Evolutionary conservation across 2,797 vertebrate species (phyloP).

Genomic region (Mycteria americana): DNA sequence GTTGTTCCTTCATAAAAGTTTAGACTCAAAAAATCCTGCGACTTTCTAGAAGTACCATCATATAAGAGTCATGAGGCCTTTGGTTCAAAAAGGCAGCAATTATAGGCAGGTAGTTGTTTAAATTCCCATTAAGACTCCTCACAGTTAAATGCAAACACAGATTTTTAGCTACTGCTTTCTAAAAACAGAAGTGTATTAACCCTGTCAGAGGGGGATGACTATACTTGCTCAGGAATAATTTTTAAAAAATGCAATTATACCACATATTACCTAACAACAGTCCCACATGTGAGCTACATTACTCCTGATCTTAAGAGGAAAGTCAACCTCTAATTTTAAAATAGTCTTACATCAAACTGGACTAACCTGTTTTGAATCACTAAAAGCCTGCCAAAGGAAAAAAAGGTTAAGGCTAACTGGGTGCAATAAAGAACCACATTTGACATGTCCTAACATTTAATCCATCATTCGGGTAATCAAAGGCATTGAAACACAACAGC

Average conservation of each 20-base stretch:
- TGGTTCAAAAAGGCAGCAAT: background rate
- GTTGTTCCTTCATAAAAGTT: background rate
- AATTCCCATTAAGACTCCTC: background rate
- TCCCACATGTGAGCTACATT: background rate
- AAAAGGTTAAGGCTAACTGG: background rate
- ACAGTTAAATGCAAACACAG: background rate
- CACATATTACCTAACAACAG: background rate
- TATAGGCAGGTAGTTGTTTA: background rate
- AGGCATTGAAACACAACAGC: background rate
- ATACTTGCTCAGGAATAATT: background rate
- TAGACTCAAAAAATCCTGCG: background rate
- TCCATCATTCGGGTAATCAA: slow-evolving; percentile 10
- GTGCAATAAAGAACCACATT: background rate
- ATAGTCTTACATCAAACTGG: background rate
- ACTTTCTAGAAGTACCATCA: background rate
- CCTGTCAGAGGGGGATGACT: background rate
- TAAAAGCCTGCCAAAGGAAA: background rate
- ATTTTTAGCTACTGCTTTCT: background rate
- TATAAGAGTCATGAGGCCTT: background rate
- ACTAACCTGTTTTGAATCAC: slow-evolving; percentile 5
- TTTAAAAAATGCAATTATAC: background rate
- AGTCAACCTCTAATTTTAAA: background rate
- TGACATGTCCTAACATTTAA: background rate
- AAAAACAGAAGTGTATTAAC: background rate
- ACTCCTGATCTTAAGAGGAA: background rate